phyloP scores from a whole-genome alignment of 2,888 invertebrate species.

The Polydrusus pterygomalis region DNA sequence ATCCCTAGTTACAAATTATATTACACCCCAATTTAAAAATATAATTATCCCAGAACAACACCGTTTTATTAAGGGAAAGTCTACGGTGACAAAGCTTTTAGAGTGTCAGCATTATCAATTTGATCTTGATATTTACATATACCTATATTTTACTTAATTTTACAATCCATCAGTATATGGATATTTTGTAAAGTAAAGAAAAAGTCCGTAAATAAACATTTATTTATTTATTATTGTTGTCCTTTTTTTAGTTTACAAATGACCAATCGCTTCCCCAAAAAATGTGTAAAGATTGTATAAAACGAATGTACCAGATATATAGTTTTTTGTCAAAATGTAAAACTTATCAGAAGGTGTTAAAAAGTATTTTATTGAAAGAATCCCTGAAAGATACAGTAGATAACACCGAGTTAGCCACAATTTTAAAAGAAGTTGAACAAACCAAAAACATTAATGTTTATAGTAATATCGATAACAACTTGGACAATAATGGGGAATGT shows the following conservation, averaged over 20 bases:
- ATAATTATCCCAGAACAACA: too few species aligned
- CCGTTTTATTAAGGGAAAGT: too few species aligned
- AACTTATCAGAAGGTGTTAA: constrained; percentile 42
- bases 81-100: too few species aligned
- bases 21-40: too few species aligned
- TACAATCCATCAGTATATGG: too few species aligned
- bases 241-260: constrained; percentile 41
- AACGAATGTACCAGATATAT: constrained; percentile 47
- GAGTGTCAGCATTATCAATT: too few species aligned
- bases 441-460: not conserved
- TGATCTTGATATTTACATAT: too few species aligned
- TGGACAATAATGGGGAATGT: not conserved
- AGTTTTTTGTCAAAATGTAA: constrained; percentile 52
- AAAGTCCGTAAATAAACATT: not conserved
- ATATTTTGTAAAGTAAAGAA: too few species aligned
- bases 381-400: constrained; percentile 3
- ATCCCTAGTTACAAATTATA: too few species aligned
- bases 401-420: constrained; percentile 9
- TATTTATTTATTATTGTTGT: not conserved
- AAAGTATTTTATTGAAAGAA: constrained; percentile 43
- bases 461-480: constrained; percentile 17
- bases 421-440: constrained; percentile 5
- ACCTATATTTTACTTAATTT: too few species aligned
- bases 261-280: constrained; percentile 49
- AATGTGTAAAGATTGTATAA: constrained; percentile 54